These are phyloP conservation scores for Zaprionus ghesquierei DNA, from an alignment of 1,140 invertebrate genomes.

Conservation along the genomic window DNA sequence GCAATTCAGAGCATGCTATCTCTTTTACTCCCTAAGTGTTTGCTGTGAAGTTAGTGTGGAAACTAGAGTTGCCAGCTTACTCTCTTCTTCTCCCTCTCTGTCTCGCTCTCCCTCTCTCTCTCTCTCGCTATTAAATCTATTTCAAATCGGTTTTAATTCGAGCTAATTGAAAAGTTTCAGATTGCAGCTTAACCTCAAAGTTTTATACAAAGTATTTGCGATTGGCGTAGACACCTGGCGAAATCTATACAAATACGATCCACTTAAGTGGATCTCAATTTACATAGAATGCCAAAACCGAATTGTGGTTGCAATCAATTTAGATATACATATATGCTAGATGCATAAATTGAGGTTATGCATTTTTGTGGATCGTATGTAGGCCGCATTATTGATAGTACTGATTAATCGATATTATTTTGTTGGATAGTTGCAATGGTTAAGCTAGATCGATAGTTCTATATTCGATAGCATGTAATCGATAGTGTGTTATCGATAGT, in stretches of 20 bases:
- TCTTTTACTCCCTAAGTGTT: too few relatives aligned
- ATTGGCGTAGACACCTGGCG: neutral
- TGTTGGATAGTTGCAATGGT: neutral
- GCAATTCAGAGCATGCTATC: neutral
- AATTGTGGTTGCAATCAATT: neutral
- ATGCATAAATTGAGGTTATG: neutral
- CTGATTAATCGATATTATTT: neutral
- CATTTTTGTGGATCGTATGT: neutral
- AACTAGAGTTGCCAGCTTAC: too few relatives aligned
- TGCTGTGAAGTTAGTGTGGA: too few relatives aligned
- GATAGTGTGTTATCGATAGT: neutral
- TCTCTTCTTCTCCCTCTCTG: neutral
- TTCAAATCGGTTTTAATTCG: neutral
- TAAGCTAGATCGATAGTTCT: neutral
- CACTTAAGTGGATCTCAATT: neutral
- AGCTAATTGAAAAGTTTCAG: neutral
- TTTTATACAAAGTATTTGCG: neutral
- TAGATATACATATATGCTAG: neutral
- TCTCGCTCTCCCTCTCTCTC: neutral
- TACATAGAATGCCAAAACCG: neutral
- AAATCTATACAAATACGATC: neutral
- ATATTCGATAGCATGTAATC: too few relatives aligned
- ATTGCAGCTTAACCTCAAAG: neutral
- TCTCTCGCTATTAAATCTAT: too few relatives aligned
- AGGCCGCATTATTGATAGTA: neutral